Evolutionary conservation across 2,797 vertebrate genomes (phyloP).

Genomic region (Siniperca scherzeri): DNA sequence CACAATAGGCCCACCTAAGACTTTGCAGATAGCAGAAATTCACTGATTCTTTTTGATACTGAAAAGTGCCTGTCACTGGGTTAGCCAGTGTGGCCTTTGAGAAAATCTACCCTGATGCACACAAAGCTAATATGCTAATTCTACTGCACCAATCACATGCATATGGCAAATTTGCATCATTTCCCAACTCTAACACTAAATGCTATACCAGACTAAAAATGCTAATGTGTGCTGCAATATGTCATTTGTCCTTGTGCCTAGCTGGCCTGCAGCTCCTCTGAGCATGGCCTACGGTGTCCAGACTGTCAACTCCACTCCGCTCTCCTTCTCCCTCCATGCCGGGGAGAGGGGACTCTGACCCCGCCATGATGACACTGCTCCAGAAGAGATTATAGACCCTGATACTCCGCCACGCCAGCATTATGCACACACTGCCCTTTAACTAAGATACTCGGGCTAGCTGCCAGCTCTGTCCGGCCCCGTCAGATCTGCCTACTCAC

Average conservation of each 20-base stretch:
- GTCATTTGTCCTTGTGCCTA: conserved; percentile 76
- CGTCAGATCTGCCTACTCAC: conserved; percentile 70
- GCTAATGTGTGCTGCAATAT: conserved; percentile 74
- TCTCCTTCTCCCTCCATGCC: conserved; percentile 64
- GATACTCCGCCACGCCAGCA: conserved; percentile 74
- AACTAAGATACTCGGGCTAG: conserved; percentile 71
- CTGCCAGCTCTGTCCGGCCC: conserved; percentile 72
- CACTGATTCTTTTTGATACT: conserved; percentile 30
- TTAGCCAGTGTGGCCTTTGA: not conserved
- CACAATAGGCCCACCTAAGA: conserved; percentile 54
- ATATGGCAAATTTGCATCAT: conserved; percentile 40
- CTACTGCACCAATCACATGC: conserved; percentile 29
- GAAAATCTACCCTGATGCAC: conserved; percentile 4
- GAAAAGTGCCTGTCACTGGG: conserved; percentile 24
- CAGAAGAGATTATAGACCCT: conserved; percentile 81
- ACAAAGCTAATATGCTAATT: conserved; percentile 41
- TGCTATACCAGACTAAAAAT: conserved; percentile 60
- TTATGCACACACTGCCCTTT: conserved; percentile 81
- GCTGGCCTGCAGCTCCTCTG: conserved; percentile 64
- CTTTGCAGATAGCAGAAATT: conserved; percentile 36
- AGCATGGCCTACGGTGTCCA: conserved; percentile 66
- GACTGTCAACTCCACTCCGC: conserved; percentile 72
- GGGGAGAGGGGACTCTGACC: conserved; percentile 75
- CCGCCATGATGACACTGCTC: conserved; percentile 78
- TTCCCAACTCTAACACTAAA: conserved; percentile 44